Conservation (phyloP, 1,140 invertebrate genomes). For the Drosophila setifemur region DNA sequence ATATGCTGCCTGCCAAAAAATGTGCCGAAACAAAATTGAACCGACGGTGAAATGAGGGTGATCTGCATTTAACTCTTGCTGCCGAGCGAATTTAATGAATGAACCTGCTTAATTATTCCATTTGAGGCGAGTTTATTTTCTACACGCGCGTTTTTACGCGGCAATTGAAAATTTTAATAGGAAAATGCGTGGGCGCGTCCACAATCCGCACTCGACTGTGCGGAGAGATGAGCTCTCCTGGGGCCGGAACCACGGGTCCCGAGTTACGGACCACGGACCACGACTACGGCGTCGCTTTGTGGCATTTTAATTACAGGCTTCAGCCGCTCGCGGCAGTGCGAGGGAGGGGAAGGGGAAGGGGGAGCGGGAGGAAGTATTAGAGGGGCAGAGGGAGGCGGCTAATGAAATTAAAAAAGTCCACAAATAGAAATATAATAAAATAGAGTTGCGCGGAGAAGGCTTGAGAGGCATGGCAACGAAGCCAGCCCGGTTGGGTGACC, state of each 20-base stretch:
- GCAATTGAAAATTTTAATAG: conserved; percentile 80
- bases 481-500: conserved; percentile 7
- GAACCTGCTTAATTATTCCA: conserved; percentile 75
- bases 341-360: neutral
- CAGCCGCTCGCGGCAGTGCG: conserved; percentile 9
- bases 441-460: conserved; percentile 40
- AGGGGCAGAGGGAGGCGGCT: conserved; percentile 15
- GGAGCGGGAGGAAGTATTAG: too few species aligned
- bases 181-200: conserved; percentile 77
- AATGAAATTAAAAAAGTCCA: conserved; percentile 77
- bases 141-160: conserved; percentile 77
- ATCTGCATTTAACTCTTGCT: conserved; percentile 66
- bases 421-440: conserved; percentile 78
- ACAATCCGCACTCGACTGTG: conserved; percentile 61
- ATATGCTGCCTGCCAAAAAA: conserved; percentile 6
- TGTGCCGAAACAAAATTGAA: conserved; percentile 17
- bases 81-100: conserved; percentile 71
- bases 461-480: conserved; percentile 10
- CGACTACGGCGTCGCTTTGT: conserved; percentile 55
- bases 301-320: conserved; percentile 74
- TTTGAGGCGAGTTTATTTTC: conserved; percentile 73
- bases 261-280: neutral
- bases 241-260: conserved; percentile 7
- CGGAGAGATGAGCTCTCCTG: conserved; percentile 43
- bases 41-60: neutral